Percentiles rank a stretch among this genome's conserved stretches.
phyloP scores from a whole-genome alignment of 2,797 vertebrate genomes.

The Gallinago solitaria region DNA sequence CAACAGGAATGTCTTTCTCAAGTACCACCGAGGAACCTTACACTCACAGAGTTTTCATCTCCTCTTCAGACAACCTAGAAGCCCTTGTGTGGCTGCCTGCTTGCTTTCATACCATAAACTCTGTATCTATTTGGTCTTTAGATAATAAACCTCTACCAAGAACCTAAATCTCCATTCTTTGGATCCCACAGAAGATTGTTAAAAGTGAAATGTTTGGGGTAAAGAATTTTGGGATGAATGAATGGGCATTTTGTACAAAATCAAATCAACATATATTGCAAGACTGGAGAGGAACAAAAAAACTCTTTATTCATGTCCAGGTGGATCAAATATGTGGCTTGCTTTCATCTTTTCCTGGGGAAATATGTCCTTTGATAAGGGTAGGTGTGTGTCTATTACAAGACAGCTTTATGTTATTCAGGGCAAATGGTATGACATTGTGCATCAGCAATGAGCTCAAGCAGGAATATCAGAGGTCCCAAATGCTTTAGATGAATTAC shows the following conservation, averaged over 20 bases:
- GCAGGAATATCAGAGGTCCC: conserved; percentile 52
- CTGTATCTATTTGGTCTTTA: neutral
- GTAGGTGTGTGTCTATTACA: conserved; percentile 29
- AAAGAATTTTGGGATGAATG: neutral
- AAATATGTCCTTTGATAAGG: neutral
- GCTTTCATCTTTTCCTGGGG: conserved; percentile 17
- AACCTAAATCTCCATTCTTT: neutral
- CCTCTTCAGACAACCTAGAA: neutral
- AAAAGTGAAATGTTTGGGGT: neutral
- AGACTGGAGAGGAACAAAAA: neutral
- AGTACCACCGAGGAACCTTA: neutral
- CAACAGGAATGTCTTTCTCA: neutral
- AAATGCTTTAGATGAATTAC: conserved; percentile 56
- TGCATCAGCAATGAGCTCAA: conserved; percentile 57
- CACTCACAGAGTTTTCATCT: neutral
- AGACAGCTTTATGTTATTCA: conserved; percentile 58
- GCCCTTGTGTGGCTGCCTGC: neutral
- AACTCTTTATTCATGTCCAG: neutral
- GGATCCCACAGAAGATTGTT: neutral
- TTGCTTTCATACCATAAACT: neutral
- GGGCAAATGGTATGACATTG: conserved; percentile 45
- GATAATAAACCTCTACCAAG: neutral
- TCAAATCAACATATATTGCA: neutral
- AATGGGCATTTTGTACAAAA: neutral
- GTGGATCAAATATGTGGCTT: neutral